These are phyloP conservation scores for Empis livida DNA, from an alignment of 2,888 invertebrate species.

Conservation along the genomic window DNA sequence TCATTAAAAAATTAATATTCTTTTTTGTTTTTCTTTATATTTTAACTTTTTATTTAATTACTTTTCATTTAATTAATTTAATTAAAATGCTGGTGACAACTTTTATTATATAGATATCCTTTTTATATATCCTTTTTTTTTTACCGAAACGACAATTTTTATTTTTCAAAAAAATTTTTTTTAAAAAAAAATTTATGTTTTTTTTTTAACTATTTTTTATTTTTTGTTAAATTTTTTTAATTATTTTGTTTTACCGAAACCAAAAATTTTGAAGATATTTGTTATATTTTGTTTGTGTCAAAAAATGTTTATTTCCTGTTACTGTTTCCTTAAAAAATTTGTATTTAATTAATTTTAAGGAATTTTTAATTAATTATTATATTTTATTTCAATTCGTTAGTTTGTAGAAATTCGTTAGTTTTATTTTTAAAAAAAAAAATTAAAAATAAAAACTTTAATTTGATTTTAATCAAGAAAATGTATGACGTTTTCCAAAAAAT, in stretches of 20 bases:
- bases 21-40: slow-evolving; percentile 11
- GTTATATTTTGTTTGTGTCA: not conserved
- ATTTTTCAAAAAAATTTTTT: not conserved
- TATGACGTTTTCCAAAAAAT: too few species aligned
- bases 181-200: too few species aligned
- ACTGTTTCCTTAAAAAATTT: not conserved
- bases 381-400: slow-evolving; percentile 1
- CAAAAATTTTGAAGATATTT: not conserved
- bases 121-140: not conserved
- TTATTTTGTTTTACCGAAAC: not conserved
- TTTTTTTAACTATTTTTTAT: not conserved
- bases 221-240: not conserved
- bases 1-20: too few species aligned
- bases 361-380: not conserved
- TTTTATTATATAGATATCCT: not conserved
- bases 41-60: slow-evolving; percentile 12
- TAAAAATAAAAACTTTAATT: slow-evolving; percentile 3
- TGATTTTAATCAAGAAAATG: too few species aligned
- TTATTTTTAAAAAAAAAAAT: slow-evolving; percentile 8
- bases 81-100: too few species aligned
- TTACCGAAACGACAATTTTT: not conserved
- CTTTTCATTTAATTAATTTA: not conserved
- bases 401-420: not conserved
- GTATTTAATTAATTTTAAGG: slow-evolving; percentile 5
- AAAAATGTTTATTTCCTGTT: too few species aligned